Conservation (phyloP, 2,888 invertebrate species). For the Cartodere bifasciata region DNA sequence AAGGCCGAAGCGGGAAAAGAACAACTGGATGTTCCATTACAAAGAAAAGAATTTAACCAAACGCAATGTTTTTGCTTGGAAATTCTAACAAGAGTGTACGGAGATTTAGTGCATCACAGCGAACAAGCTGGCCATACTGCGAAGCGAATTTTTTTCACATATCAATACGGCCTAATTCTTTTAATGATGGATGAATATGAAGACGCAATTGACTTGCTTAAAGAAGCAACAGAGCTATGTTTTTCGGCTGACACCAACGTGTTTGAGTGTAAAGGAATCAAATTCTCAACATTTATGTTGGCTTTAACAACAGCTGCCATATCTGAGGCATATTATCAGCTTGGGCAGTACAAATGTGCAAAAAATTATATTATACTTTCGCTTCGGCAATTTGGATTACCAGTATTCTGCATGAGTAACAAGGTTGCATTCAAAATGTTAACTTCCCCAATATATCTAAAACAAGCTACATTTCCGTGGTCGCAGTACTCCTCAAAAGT, state of each 20-base stretch:
- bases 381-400: conserved; percentile 22
- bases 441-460: conserved; percentile 1
- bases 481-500: not conserved
- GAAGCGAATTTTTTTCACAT: conserved; percentile 23
- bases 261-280: conserved; percentile 1
- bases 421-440: conserved; percentile 7
- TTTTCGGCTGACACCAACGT: conserved; percentile 12
- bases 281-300: conserved; percentile 8
- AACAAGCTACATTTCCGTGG: not conserved
- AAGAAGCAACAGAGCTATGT: conserved; percentile 15
- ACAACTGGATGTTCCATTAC: no score
- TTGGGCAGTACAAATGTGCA: conserved; percentile 17
- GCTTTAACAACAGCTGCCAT: conserved; percentile 13
- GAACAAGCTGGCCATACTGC: conserved; percentile 18
- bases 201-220: conserved; percentile 25
- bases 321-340: conserved; percentile 17
- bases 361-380: conserved; percentile 21
- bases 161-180: conserved; percentile 28
- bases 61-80: conserved; percentile 23
- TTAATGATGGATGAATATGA: conserved; percentile 24
- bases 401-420: conserved; percentile 18
- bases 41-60: conserved; percentile 19
- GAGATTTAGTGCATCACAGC: conserved; percentile 21
- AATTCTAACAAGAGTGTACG: conserved; percentile 18
- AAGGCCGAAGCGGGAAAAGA: no score